phyloP scores from a whole-genome alignment of 2,113 vertebrate species.

The Excalfactoria chinensis region DNA sequence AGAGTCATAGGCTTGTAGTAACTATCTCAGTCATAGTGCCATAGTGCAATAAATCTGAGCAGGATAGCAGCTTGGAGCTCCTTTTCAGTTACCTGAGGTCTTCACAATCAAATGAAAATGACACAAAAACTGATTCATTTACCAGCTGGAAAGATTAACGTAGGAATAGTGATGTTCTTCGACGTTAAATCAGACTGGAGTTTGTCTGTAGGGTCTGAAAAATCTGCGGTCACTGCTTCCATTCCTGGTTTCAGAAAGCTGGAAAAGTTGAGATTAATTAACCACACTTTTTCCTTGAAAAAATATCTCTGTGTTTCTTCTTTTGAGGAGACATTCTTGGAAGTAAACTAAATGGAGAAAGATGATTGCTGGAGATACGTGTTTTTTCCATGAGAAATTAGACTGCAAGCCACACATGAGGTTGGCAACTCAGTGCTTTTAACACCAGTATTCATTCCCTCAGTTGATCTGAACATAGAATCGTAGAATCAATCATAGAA shows the following conservation, averaged over 20 bases:
- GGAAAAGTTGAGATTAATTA: conserved; percentile 19
- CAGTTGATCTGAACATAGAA: background rate
- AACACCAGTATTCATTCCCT: rapidly evolving
- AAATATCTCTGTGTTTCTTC: background rate
- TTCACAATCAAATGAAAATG: conserved; percentile 20
- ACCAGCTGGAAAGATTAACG: background rate
- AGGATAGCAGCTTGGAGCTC: background rate
- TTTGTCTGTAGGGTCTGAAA: background rate
- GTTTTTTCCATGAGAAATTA: background rate
- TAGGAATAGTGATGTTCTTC: background rate
- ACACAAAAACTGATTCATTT: background rate
- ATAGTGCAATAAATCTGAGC: background rate
- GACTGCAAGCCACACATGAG: background rate
- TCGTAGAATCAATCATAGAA: too few species aligned
- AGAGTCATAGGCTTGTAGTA: background rate
- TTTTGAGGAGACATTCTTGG: background rate
- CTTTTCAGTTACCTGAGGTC: background rate
- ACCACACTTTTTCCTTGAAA: conserved; percentile 9
- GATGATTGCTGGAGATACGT: background rate
- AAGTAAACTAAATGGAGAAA: background rate
- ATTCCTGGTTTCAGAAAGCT: conserved; percentile 16
- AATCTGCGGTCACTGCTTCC: background rate
- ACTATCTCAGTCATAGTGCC: background rate
- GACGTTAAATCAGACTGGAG: background rate
- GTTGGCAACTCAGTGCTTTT: background rate